Conservation (phyloP, 30 jellyfish, hydroid and myxozoan genomes). For the Hydractinia echinata region DNA sequence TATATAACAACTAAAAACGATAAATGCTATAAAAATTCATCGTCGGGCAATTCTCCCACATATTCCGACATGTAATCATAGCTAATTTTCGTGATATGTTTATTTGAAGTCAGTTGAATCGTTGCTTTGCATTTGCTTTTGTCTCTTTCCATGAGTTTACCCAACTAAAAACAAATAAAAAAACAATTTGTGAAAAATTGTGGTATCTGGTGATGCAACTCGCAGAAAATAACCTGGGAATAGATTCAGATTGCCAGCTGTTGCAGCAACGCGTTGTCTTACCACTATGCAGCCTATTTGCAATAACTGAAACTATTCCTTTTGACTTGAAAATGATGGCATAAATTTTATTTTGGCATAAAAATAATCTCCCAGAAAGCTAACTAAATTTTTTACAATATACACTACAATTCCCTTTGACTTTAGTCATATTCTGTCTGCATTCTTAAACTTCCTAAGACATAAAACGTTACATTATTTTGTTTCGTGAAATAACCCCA, state of each 20-base stretch:
- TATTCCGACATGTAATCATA: constrained; percentile 77
- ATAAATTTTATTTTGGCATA: too few relatives aligned
- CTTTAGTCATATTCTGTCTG: too few relatives aligned
- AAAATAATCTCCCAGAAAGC: too few relatives aligned
- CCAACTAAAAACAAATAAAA: constrained; percentile 61
- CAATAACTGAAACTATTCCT: too few relatives aligned
- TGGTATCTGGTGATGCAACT: not conserved
- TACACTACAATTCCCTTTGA: too few relatives aligned
- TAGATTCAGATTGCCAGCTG: not conserved
- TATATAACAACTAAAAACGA: too few relatives aligned
- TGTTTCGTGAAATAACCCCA: not conserved
- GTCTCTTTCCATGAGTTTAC: constrained; percentile 61
- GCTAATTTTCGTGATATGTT: constrained; percentile 58
- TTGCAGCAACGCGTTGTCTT: too few relatives aligned
- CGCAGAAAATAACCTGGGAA: not conserved
- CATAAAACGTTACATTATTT: not conserved
- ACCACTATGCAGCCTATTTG: too few relatives aligned
- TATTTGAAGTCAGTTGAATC: constrained; percentile 64
- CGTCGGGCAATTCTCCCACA: constrained; percentile 82
- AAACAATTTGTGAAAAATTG: not conserved
- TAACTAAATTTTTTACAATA: too few relatives aligned
- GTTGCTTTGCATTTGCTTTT: constrained; percentile 59
- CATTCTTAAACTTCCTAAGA: too few relatives aligned
- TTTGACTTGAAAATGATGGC: too few relatives aligned
- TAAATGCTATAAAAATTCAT: constrained; percentile 29